Percentiles rank a stretch among this genome's conserved stretches.
Evolutionary conservation across 1,140 invertebrate species (phyloP).

Genomic region (Episyrphus balteatus): DNA sequence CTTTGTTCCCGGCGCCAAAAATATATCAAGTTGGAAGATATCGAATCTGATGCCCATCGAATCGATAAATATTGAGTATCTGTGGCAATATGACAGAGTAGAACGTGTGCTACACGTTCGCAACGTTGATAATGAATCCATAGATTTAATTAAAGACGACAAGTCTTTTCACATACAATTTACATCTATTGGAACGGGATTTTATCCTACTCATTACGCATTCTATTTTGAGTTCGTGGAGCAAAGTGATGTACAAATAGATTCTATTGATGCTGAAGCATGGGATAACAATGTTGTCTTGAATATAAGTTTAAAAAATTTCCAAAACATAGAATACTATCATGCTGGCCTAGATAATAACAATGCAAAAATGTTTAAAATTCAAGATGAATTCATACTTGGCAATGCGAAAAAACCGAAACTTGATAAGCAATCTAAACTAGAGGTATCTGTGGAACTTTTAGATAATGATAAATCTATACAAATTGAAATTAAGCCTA

Average conservation of each 20-base stretch:
- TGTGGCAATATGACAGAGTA: too few species aligned
- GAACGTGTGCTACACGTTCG: slow-evolving; percentile 69
- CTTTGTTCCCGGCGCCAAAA: too few species aligned
- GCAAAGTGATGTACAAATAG: slow-evolving; percentile 16
- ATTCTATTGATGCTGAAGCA: slow-evolving; percentile 47
- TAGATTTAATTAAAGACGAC: slow-evolving; percentile 41
- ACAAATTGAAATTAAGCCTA: slow-evolving; percentile 21
- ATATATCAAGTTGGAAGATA: too few species aligned
- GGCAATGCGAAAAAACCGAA: slow-evolving; percentile 1
- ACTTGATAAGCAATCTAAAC: neutral
- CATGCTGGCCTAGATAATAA: slow-evolving; percentile 49
- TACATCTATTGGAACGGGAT: slow-evolving; percentile 63
- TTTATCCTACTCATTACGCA: slow-evolving; percentile 67
- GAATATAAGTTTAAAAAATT: slow-evolving; percentile 46
- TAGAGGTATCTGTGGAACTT: slow-evolving; percentile 16
- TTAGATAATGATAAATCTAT: slow-evolving; percentile 29
- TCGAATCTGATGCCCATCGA: too few species aligned
- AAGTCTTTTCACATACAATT: slow-evolving; percentile 56
- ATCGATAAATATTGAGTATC: too few species aligned
- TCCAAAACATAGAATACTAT: slow-evolving; percentile 38
- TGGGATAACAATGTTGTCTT: slow-evolving; percentile 76
- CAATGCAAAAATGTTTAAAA: slow-evolving; percentile 38
- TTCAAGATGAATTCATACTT: slow-evolving; percentile 36
- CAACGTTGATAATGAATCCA: slow-evolving; percentile 63
- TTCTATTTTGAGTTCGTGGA: slow-evolving; percentile 54